Evolutionary conservation across 2,888 invertebrate species (phyloP), one percentile per base, ranked within the genome.

Genomic region (Dasypolia templi): DNA sequence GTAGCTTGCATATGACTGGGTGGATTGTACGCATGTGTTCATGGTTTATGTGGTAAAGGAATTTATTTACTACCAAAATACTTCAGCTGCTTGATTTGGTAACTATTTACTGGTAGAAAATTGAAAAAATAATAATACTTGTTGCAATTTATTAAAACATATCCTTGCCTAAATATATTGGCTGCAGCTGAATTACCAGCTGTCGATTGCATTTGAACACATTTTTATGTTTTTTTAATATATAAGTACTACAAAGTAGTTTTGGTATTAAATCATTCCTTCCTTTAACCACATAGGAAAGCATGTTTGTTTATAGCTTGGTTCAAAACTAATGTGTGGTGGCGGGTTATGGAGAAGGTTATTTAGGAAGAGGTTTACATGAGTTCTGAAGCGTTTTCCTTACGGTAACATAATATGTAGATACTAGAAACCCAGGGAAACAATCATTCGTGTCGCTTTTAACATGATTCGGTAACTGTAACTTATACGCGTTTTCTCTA

Each of bases 281-380:
- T 69, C 55, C 67, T 35, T 77, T 32, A 32, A 0, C 0, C 68
- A 70, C 64, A 32, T 19, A 55, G 9, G 44, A 56, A 14, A 68
- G 85, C 86, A 86, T 86, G 86, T 68, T 49, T 67, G 69, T 75
- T 32, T 26, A 69, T 64, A 76, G 86, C 86, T 85, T 82, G 77
- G 53, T 69, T 65, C 17, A 17, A 61, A 55, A 78, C 70, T 84
- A 79, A 85, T 79, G 29, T 72, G 2, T 66, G 86, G 86, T 86
- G 85, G 59, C 61, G 87, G 82, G 63, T 32, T 35, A n/a, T 26
- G 42, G 59, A 55, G n/a, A 5, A 49, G 53, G 51, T 70, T 39
- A 6, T 11, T 14, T 6, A 69, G 35, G 6, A 17, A 19, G 53
- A n/a, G 35, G n/a, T 67, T 3, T 32, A n/a, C 0, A 22, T n/a